Evolutionary conservation across 2,888 invertebrate species (phyloP), one percentile per base, ranked within the genome.

Genomic region (Ichneumon xanthorius): DNA sequence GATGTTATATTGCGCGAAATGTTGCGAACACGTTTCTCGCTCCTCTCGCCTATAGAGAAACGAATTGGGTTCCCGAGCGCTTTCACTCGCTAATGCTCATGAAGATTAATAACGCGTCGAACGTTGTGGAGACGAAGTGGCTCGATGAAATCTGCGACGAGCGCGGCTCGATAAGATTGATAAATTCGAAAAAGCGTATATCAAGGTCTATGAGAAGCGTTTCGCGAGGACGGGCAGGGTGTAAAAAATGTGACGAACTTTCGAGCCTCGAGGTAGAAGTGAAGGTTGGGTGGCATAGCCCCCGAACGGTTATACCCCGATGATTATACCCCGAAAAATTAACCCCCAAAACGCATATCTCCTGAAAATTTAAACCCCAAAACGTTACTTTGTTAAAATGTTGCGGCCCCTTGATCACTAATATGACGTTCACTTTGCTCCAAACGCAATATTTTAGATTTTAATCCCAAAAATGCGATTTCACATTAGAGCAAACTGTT

Each of bases 1-100:
- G 76, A 61, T 53, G 58, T 50, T 73, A 76, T 70, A 48, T 84
- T 84, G 53, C 63, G 71, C 75, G 79, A 84, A 40, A 70, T 79
- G 80, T 84, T 53, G 50, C 65, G 68, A 63, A 53, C 22, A 19
- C 70, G 22, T 75, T 53, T 70, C 75, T 71, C 75, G 70, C 65
- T 45, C 50, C 61, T 33, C 61, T 73, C 14, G 22, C 55, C 40
- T 2, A 5, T 37, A 33, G n/a, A 65, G 45, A 19, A 50, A 50
- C 63, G 33, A 65, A 75, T 65, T 75, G 45, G 6, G 30, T 48
- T 45, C n/a, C 7, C 75, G 7, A 48, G 16, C 63, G 19, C 63
- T 75, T 63, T 75, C 50, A 48, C n/a, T 14, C 26, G 50, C 50
- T 65, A 50, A 78, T 61, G 19, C 68, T 78, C 55, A 78, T 50